Conservation (phyloP, 2,888 invertebrate species). For the Venustoraphidia nigricollis region DNA sequence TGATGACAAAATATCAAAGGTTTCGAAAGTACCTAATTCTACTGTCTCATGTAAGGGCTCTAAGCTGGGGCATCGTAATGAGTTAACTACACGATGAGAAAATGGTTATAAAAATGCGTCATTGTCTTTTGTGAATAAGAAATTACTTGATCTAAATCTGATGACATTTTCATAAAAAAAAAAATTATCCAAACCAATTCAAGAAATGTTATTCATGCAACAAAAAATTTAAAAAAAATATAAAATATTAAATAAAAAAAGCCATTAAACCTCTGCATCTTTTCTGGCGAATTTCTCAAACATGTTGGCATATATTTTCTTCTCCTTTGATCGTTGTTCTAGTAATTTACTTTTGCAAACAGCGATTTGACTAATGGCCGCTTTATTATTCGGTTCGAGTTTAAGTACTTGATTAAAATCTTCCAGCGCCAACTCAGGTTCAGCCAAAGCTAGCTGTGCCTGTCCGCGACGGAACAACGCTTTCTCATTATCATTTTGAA, state of each 20-base stretch:
- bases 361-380: slow-evolving; percentile 63
- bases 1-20: too few species aligned
- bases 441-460: slow-evolving; percentile 58
- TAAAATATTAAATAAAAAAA: neutral
- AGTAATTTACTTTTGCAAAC: slow-evolving; percentile 58
- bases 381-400: slow-evolving; percentile 74
- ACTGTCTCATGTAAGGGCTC: too few species aligned
- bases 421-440: slow-evolving; percentile 57
- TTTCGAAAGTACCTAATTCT: too few species aligned
- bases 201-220: neutral
- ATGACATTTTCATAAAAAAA: neutral
- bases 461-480: slow-evolving; percentile 79
- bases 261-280: slow-evolving; percentile 47
- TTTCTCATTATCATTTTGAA: slow-evolving; percentile 69
- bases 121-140: neutral
- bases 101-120: neutral
- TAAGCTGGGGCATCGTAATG: too few species aligned
- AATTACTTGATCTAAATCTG: neutral
- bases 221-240: slow-evolving; percentile 7
- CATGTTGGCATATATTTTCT: slow-evolving; percentile 84
- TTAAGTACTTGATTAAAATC: slow-evolving; percentile 66
- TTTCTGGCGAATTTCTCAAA: slow-evolving; percentile 81
- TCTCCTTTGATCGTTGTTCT: slow-evolving; percentile 64
- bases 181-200: neutral
- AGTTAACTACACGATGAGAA: too few species aligned